phyloP scores from a whole-genome alignment of 1,140 invertebrate species.

The Prorops nasuta region DNA sequence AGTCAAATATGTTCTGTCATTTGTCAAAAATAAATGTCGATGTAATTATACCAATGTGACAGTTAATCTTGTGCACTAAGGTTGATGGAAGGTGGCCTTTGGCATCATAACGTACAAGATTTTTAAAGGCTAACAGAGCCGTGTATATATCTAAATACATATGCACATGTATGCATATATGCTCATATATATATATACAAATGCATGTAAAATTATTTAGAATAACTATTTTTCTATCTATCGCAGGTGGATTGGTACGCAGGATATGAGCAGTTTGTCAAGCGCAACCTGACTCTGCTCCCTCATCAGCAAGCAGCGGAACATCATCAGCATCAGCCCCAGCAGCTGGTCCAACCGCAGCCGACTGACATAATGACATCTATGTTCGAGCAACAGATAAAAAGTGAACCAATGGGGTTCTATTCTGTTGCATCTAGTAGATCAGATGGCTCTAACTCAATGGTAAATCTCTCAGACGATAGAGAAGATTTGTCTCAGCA shows the following conservation, averaged over 20 bases:
- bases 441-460: conserved; percentile 52
- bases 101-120: too few relatives aligned
- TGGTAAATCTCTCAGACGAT: conserved; percentile 51
- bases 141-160: too few relatives aligned
- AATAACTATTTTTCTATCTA: conserved; percentile 15
- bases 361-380: conserved; percentile 52
- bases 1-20: conserved; percentile 43
- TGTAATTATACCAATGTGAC: conserved; percentile 36
- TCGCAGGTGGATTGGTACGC: conserved; percentile 57
- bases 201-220: conserved; percentile 1
- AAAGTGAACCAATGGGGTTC: conserved; percentile 67
- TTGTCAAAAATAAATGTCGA: conserved; percentile 56
- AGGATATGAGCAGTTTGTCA: conserved; percentile 60
- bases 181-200: too few relatives aligned
- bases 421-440: conserved; percentile 54
- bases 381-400: conserved; percentile 69
- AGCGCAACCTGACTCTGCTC: conserved; percentile 59
- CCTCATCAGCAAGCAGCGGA: conserved; percentile 43
- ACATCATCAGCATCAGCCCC: conserved; percentile 32
- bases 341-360: conserved; percentile 25
- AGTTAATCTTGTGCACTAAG: too few relatives aligned
- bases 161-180: too few relatives aligned
- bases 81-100: too few relatives aligned
- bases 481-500: conserved; percentile 53
- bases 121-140: too few relatives aligned